Conservation (phyloP, 2,888 invertebrate genomes). For the Athrips mouffetella region DNA sequence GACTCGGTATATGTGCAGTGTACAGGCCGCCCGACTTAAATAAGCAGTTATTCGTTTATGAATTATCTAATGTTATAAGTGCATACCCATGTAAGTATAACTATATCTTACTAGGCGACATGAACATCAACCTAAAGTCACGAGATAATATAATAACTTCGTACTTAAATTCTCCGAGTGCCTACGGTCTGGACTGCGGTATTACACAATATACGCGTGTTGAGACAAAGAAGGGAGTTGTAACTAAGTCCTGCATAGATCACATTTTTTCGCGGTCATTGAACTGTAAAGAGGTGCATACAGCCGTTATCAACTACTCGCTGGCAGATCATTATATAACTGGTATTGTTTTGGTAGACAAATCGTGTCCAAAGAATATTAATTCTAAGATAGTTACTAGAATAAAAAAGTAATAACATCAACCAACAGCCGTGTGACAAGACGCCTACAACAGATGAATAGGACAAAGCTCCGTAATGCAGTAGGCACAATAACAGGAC, state of each 20-base stretch:
- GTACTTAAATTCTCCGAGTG: not conserved
- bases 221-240: not conserved
- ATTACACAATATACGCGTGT: not conserved
- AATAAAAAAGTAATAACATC: no score
- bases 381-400: not conserved
- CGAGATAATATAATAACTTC: not conserved
- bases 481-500: no score
- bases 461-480: no score
- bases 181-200: not conserved
- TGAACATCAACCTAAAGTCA: not conserved
- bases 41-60: not conserved
- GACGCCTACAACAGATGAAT: no score
- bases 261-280: not conserved
- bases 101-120: slow-evolving; percentile 1
- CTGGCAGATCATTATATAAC: not conserved
- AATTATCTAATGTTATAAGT: not conserved
- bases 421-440: no score
- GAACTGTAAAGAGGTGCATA: not conserved
- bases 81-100: not conserved
- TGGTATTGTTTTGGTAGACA: not conserved
- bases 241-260: not conserved
- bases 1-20: not conserved
- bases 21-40: not conserved
- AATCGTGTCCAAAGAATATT: not conserved
- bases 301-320: not conserved